Conservation (phyloP, 2,888 invertebrate species). For the Arctia plantaginis region DNA sequence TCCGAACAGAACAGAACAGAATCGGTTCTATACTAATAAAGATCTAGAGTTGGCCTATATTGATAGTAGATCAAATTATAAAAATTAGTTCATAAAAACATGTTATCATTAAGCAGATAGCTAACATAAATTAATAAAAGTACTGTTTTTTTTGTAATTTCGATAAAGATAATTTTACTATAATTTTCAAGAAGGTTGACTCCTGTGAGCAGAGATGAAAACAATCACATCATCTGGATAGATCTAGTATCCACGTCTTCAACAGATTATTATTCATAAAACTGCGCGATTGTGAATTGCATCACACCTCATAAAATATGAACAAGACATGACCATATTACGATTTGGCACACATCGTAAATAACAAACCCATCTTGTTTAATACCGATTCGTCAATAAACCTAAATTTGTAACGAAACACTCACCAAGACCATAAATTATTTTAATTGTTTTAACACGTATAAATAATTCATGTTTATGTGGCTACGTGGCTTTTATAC, state of each 20-base stretch:
- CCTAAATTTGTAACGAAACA: constrained; percentile 35
- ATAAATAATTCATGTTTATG: constrained; percentile 10
- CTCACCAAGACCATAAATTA: constrained; percentile 35
- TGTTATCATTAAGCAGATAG: no score
- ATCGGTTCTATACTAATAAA: no score
- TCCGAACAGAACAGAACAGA: no score
- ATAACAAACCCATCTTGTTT: constrained; percentile 31
- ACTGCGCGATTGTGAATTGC: background rate
- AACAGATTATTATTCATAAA: background rate
- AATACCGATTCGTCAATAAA: constrained; percentile 35
- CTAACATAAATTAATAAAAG: no score
- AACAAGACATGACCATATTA: constrained; percentile 8
- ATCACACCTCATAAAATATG: constrained; percentile 3
- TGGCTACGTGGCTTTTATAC: background rate
- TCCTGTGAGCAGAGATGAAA: background rate
- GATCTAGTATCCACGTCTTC: background rate
- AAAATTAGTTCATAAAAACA: no score
- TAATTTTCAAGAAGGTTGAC: background rate
- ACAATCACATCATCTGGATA: background rate
- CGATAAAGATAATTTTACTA: no score
- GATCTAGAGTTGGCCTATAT: no score
- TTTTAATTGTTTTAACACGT: constrained; percentile 31
- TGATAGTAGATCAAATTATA: no score
- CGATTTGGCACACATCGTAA: constrained; percentile 24
- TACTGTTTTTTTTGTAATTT: no score